Conservation (phyloP, 2,888 invertebrate species). For the Platycheirus albimanus region DNA sequence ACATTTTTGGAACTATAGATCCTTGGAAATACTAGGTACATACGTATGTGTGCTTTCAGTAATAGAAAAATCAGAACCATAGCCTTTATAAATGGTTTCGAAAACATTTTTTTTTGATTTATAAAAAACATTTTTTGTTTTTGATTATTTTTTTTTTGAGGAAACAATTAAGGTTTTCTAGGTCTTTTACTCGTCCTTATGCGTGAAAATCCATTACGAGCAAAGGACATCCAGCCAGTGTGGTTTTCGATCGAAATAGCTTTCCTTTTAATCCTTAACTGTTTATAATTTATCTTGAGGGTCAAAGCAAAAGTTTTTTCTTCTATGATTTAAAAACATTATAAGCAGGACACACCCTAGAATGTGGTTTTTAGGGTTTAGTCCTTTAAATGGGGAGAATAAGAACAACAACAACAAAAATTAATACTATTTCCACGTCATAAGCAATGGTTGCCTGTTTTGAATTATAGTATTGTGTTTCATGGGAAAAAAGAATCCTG, state of each 20-base stretch:
- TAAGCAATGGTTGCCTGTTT: slow-evolving; percentile 8
- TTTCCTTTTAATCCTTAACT: neutral
- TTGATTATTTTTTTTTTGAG: too few species aligned
- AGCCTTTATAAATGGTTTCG: too few species aligned
- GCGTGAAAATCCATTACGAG: neutral
- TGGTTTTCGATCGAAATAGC: neutral
- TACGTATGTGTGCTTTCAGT: too few species aligned
- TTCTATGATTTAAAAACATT: neutral
- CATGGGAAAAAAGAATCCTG: neutral
- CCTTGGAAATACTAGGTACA: too few species aligned
- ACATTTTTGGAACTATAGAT: too few species aligned
- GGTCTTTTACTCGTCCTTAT: too few species aligned
- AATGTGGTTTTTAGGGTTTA: slow-evolving; percentile 6
- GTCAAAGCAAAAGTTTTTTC: neutral
- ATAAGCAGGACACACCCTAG: neutral
- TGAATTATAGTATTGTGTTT: slow-evolving; percentile 7
- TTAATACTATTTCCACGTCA: slow-evolving; percentile 13
- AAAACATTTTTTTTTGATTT: too few species aligned
- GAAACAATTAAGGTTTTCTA: too few species aligned
- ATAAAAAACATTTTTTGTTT: too few species aligned
- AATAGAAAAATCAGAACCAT: too few species aligned
- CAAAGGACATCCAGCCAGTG: too few species aligned
- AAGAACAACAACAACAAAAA: neutral
- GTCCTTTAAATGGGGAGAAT: neutral
- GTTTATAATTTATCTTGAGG: neutral